Percentiles rank a stretch among this genome's conserved stretches.
phyloP scores from a whole-genome alignment of 2,113 vertebrate species.

The Rostratula benghalensis region DNA sequence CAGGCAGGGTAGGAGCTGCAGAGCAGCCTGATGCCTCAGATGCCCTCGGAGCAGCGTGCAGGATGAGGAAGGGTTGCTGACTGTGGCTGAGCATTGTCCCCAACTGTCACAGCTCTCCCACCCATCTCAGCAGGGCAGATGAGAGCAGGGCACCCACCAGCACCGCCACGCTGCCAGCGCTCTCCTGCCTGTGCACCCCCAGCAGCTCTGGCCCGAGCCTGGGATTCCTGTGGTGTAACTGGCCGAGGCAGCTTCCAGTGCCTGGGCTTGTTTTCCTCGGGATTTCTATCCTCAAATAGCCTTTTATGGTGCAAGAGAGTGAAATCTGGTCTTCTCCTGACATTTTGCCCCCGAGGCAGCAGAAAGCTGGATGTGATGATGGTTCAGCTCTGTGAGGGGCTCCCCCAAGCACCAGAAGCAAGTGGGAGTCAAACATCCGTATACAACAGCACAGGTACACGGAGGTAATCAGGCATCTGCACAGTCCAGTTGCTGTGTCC shows the following conservation, averaged over 20 bases:
- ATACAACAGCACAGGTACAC: not conserved
- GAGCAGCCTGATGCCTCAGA: not conserved
- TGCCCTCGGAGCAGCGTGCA: rapidly evolving
- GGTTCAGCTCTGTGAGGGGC: not conserved
- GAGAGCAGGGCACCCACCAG: not conserved
- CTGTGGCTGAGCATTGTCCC: rapidly evolving
- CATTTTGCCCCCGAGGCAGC: not conserved
- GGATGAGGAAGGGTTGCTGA: not conserved
- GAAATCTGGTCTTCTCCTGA: not conserved
- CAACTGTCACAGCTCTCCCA: rapidly evolving
- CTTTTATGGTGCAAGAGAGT: conserved; percentile 40
- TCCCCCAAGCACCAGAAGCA: not conserved
- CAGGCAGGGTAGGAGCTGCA: not conserved
- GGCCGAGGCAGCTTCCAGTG: not conserved
- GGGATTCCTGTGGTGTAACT: not conserved
- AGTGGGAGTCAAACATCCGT: not conserved
- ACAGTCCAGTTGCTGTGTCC: not conserved
- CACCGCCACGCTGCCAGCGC: not conserved
- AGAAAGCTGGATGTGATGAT: not conserved
- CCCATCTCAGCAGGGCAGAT: not conserved
- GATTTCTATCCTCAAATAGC: not conserved
- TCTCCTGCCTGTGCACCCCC: rapidly evolving
- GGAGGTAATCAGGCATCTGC: not conserved
- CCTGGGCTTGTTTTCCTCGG: not conserved
- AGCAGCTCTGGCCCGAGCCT: not conserved